Evolutionary conservation across 1,140 invertebrate genomes (phyloP).

Genomic region (Hylaeus volcanicus): DNA sequence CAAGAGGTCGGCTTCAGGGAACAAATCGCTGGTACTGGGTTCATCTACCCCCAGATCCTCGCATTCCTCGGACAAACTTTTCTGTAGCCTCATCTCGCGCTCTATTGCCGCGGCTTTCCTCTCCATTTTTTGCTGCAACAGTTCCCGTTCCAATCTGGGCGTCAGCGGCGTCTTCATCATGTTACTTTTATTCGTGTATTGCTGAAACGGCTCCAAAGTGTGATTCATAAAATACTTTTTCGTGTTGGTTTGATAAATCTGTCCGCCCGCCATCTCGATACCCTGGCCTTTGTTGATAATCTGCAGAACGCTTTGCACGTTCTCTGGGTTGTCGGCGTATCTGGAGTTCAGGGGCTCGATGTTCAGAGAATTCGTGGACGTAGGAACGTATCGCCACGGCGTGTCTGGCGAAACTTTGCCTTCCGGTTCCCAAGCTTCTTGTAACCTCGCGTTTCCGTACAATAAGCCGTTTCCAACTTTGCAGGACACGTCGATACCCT

Average conservation of each 20-base stretch:
- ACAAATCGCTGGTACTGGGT: constrained; percentile 88
- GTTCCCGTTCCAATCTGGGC: constrained; percentile 68
- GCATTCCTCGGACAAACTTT: constrained; percentile 88
- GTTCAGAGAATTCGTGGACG: constrained; percentile 68
- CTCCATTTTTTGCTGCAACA: constrained; percentile 74
- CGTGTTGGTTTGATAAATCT: constrained; percentile 71
- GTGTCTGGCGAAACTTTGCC: constrained; percentile 77
- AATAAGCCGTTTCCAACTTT: constrained; percentile 77
- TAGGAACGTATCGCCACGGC: constrained; percentile 78
- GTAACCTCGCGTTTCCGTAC: constrained; percentile 76
- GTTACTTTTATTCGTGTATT: constrained; percentile 73
- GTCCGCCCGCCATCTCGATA: constrained; percentile 74
- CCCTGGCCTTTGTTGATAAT: constrained; percentile 78
- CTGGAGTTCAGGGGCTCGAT: constrained; percentile 68
- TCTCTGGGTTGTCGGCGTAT: constrained; percentile 68
- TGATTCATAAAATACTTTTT: constrained; percentile 80
- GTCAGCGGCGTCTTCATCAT: constrained; percentile 62
- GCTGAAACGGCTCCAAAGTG: constrained; percentile 72
- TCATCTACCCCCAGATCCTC: constrained; percentile 89
- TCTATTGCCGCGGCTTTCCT: constrained; percentile 81
- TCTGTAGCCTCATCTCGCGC: constrained; percentile 83
- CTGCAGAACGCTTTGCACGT: constrained; percentile 74
- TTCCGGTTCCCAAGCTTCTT: constrained; percentile 79
- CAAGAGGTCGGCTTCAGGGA: constrained; percentile 87
- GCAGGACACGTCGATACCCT: constrained; percentile 63